A percentile compares a stretch with the other conserved stretches of the same genome.
phyloP scores from a whole-genome alignment of 1,140 invertebrate genomes.

The Achatina immaculata region DNA sequence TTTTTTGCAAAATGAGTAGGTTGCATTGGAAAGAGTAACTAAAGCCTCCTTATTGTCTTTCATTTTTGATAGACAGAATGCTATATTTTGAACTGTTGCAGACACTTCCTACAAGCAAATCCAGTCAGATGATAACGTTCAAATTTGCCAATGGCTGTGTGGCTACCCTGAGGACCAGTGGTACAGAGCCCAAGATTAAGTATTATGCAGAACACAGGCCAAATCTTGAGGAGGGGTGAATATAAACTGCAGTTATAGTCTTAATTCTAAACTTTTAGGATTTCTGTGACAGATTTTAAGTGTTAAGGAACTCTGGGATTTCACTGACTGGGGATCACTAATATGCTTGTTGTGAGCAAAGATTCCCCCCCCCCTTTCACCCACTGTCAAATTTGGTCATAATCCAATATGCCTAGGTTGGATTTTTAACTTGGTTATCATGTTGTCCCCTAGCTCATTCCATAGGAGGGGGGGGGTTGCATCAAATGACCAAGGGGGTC shows the following conservation, averaged over 20 bases:
- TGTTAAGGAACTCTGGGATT: neutral
- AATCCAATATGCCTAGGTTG: neutral
- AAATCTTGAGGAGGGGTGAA: constrained; percentile 57
- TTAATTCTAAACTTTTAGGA: constrained; percentile 9
- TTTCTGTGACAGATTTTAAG: neutral
- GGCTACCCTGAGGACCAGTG: constrained; percentile 92
- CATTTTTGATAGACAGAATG: too few relatives aligned
- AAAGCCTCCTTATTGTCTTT: too few relatives aligned
- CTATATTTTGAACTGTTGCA: constrained; percentile 51
- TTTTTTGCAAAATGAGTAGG: too few relatives aligned
- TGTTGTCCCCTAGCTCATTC: too few relatives aligned
- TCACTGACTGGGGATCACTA: neutral
- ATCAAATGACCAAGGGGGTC: too few relatives aligned
- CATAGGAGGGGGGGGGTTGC: too few relatives aligned
- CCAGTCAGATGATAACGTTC: constrained; percentile 97
- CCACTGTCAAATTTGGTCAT: too few relatives aligned
- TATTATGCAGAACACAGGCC: constrained; percentile 86
- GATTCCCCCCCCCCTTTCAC: neutral
- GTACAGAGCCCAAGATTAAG: constrained; percentile 93
- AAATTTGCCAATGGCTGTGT: constrained; percentile 89
- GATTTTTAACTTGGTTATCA: too few relatives aligned
- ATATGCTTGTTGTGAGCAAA: neutral
- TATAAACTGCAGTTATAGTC: neutral
- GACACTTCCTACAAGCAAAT: constrained; percentile 81
- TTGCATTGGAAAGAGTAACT: too few relatives aligned